Evolutionary conservation across 1,140 invertebrate species (phyloP).

Genomic region (Drosophila lini): DNA sequence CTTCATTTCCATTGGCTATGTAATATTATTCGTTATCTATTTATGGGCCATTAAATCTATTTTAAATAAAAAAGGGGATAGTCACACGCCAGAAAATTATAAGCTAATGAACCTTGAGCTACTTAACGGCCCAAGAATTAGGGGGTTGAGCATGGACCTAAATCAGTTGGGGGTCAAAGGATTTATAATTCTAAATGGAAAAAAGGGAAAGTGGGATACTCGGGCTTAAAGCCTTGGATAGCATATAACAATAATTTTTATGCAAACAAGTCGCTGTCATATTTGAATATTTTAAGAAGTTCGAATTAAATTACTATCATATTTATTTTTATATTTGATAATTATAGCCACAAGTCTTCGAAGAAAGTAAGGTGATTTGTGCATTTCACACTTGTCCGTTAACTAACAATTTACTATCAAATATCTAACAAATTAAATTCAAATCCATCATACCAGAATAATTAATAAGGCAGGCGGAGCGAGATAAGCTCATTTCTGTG

Average conservation of each 20-base stretch:
- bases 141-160: neutral
- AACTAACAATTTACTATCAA: neutral
- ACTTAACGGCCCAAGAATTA: neutral
- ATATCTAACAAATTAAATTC: slow-evolving; percentile 11
- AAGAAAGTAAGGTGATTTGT: neutral
- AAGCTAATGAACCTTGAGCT: slow-evolving; percentile 29
- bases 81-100: slow-evolving; percentile 12
- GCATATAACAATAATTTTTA: neutral
- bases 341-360: neutral
- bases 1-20: neutral
- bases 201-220: neutral
- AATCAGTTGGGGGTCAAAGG: neutral
- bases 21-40: slow-evolving; percentile 18
- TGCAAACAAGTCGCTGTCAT: neutral
- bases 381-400: slow-evolving; percentile 18
- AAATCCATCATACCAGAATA: slow-evolving; percentile 22
- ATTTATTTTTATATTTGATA: neutral
- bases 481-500: slow-evolving; percentile 16
- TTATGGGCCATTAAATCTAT: slow-evolving; percentile 29
- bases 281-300: neutral
- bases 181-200: neutral
- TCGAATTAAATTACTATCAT: neutral
- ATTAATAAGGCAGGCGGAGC: slow-evolving; percentile 8
- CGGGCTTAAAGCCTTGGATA: neutral
- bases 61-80: slow-evolving; percentile 1